Evolutionary conservation across 2,888 invertebrate genomes (phyloP).

Genomic region (Melolontha melolontha): DNA sequence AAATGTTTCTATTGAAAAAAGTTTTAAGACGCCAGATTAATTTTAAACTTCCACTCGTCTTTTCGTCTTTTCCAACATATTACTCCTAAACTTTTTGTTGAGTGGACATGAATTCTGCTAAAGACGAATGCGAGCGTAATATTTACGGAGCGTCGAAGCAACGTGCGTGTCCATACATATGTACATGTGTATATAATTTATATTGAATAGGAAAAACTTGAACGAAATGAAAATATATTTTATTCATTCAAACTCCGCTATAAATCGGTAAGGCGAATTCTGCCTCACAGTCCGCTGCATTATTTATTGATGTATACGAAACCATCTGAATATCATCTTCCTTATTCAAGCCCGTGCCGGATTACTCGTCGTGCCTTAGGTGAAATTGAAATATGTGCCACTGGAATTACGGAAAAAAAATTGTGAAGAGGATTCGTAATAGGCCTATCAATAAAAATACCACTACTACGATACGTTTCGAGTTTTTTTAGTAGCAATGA

Average conservation of each 20-base stretch:
- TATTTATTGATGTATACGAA: constrained; percentile 40
- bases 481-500: not conserved
- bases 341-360: constrained; percentile 7
- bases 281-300: constrained; percentile 31
- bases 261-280: constrained; percentile 46
- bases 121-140: not conserved
- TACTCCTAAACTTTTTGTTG: not conserved
- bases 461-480: not conserved
- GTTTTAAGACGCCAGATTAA: too few relatives aligned
- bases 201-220: constrained; percentile 39
- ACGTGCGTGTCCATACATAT: constrained; percentile 5
- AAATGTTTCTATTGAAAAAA: too few relatives aligned
- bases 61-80: too few relatives aligned
- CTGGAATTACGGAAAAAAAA: not conserved
- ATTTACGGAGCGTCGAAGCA: not conserved
- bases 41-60: too few relatives aligned
- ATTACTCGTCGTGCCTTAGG: constrained; percentile 18
- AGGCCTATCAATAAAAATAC: constrained; percentile 28
- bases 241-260: constrained; percentile 45
- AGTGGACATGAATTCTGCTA: not conserved
- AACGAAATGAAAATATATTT: constrained; percentile 49
- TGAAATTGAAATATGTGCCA: constrained; percentile 35
- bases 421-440: constrained; percentile 9
- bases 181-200: constrained; percentile 21
- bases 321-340: constrained; percentile 39